phyloP scores from a whole-genome alignment of 2,797 vertebrate species.

The Artibeus jamaicensis region DNA sequence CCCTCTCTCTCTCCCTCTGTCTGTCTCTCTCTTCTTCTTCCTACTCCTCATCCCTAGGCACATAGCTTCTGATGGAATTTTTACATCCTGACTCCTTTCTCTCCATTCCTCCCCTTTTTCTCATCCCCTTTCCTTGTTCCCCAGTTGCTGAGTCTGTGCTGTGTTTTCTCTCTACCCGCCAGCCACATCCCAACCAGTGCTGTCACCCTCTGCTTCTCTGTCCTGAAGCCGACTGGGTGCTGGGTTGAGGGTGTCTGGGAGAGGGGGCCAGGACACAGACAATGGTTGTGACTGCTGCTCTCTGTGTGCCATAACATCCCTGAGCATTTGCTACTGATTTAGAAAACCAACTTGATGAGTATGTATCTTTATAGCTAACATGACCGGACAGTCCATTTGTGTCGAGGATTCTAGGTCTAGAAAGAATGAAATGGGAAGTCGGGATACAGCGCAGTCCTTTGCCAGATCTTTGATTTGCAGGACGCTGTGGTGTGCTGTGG shows the following conservation, averaged over 20 bases:
- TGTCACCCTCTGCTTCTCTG: no score
- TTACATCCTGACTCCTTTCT: not conserved
- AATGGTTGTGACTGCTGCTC: not conserved
- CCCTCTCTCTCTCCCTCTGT: not conserved
- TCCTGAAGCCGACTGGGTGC: not conserved
- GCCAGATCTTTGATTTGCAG: not conserved
- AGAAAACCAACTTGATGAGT: not conserved
- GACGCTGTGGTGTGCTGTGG: not conserved
- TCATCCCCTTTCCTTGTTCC: not conserved
- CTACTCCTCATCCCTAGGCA: no score
- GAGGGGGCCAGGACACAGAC: not conserved
- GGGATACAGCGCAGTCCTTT: not conserved
- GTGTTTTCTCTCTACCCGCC: not conserved
- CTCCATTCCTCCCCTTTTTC: not conserved
- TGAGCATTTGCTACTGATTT: conserved; percentile 27
- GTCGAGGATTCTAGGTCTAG: not conserved
- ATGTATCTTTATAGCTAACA: not conserved
- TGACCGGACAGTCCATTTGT: not conserved
- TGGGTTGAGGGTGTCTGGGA: not conserved
- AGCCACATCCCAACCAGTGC: accelerated
- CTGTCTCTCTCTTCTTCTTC: not conserved
- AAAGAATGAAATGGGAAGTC: not conserved
- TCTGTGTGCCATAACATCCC: not conserved
- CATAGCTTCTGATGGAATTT: not conserved
- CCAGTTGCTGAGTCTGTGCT: not conserved